Percentiles rank a stretch among this genome's conserved stretches.
Conservation (phyloP, 2,888 invertebrate species). For the Spialia ferax region DNA sequence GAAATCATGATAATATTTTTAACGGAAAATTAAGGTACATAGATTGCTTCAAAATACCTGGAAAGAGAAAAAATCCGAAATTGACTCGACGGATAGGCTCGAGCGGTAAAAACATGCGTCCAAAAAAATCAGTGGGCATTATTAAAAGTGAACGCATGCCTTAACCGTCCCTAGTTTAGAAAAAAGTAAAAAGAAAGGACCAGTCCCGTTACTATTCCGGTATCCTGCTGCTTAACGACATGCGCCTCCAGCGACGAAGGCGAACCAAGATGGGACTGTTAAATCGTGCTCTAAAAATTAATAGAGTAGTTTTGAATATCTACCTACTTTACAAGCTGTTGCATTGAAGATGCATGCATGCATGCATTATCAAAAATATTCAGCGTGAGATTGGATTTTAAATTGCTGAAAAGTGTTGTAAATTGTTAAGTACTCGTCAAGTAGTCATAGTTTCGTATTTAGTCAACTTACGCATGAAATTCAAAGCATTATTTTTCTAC, state of each 20-base stretch:
- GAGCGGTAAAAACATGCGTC: conserved; percentile 42
- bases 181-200: conserved; percentile 71
- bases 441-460: too few relatives aligned
- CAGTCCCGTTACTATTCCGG: conserved; percentile 78
- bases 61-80: background rate
- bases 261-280: conserved; percentile 44
- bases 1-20: background rate
- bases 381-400: too few relatives aligned
- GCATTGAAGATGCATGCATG: background rate
- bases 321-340: background rate
- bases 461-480: too few relatives aligned
- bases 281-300: conserved; percentile 13
- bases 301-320: background rate
- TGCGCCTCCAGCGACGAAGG: conserved; percentile 41
- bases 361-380: background rate
- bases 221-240: conserved; percentile 60
- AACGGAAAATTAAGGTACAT: background rate
- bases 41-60: background rate
- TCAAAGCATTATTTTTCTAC: too few relatives aligned
- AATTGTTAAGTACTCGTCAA: too few relatives aligned
- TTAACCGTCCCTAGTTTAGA: conserved; percentile 59
- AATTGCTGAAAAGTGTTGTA: too few relatives aligned
- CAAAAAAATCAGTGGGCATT: conserved; percentile 57
- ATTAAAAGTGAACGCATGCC: conserved; percentile 82
- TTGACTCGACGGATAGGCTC: background rate